Conservation (phyloP, 2,888 invertebrate genomes). For the Biston stratarius region DNA sequence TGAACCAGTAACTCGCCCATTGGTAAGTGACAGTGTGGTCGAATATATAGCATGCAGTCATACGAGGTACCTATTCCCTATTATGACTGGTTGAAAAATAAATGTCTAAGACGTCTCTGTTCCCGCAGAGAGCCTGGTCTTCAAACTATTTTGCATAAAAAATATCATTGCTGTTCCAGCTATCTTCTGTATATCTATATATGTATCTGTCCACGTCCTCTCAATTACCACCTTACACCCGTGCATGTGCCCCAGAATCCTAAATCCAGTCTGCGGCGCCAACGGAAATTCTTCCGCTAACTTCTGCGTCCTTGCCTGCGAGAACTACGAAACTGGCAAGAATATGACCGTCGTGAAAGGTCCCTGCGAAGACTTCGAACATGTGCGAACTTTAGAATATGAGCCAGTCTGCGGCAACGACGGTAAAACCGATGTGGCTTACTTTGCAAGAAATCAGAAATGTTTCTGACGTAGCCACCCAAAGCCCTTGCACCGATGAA, state of each 20-base stretch:
- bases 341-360: slow-evolving; percentile 29
- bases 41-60: too few relatives aligned
- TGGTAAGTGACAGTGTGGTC: too few relatives aligned
- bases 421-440: slow-evolving; percentile 31
- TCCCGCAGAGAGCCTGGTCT: too few relatives aligned
- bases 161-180: slow-evolving; percentile 48
- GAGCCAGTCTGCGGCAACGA: slow-evolving; percentile 38
- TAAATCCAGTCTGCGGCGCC: slow-evolving; percentile 89
- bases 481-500: slow-evolving; percentile 21
- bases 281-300: slow-evolving; percentile 90
- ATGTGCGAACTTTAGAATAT: slow-evolving; percentile 32
- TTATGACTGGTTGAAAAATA: too few relatives aligned
- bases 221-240: slow-evolving; percentile 51
- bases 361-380: background rate
- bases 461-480: slow-evolving; percentile 21
- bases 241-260: slow-evolving; percentile 61
- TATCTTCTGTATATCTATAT: slow-evolving; percentile 51
- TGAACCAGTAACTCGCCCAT: too few relatives aligned
- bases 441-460: slow-evolving; percentile 10
- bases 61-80: too few relatives aligned
- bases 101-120: too few relatives aligned
- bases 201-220: slow-evolving; percentile 46
- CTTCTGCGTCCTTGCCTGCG: slow-evolving; percentile 88
- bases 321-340: slow-evolving; percentile 17
- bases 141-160: background rate